Base-by-base conservation (phyloP, 1,140 invertebrate species). In the Drosophila bocki region DNA sequence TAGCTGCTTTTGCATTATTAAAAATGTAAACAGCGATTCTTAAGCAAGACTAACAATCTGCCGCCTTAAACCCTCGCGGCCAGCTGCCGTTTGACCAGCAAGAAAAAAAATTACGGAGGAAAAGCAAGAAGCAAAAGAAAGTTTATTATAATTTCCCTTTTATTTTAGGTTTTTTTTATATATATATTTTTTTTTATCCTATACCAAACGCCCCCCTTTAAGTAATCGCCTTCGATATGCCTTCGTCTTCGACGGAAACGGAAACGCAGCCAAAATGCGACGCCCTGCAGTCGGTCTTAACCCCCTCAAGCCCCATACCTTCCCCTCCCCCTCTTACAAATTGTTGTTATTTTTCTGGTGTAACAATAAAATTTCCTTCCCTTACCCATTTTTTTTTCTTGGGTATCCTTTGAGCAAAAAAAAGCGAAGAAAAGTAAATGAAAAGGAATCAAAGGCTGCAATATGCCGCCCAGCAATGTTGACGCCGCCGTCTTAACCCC, bases 261-360 rank as follows among this genome's bases (percentile, higher is more conserved):
- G 84, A 87, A 87, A 88, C 84, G 80, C 83, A 88, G 85, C 77
- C 80, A 84, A 87, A 87, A 87, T 88, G 84, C 84, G 84, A 90
- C 84, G 84, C 81, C 77, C 80, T 82, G 69, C 79, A 86, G 82
- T 54, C 58, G 32, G 26, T 29, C 35, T 7, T 13, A 32, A 15
- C 29, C 26, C n/a, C 48, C 48, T 3, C 2, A 32, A 17, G 15
- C 26, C 39, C 19, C 53, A 9, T 35, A 12, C 3, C n/a, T 22
- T 2, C n/a, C 29, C 19, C 19, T 19, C 19, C 19, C 12, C 17
- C 26, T n/a, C 1, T 3, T 1, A 0, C 5, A n/a, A 51, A 12
- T 75, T 84, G 84, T 88, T 87, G 84, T 88, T 87, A 87, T 87
- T 87, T 87, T 88, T 84, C 72, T 88, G 80, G 85, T 88, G 81